These are phyloP conservation scores for Athetis lepigone DNA, from an alignment of 2,888 invertebrate genomes.

Conservation along the genomic window DNA sequence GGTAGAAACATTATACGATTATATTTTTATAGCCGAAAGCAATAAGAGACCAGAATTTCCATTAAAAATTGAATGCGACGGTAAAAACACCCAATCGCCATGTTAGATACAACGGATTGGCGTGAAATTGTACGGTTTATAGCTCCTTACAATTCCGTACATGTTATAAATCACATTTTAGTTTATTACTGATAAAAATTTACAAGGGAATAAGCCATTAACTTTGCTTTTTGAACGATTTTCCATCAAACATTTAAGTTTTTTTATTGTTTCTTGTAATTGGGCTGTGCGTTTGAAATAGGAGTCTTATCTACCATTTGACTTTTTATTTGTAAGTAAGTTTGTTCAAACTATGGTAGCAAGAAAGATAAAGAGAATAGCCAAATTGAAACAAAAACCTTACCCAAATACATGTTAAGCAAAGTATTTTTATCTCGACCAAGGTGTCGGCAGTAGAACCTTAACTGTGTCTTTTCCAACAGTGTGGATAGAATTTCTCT, in stretches of 20 bases:
- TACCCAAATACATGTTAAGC: too few species aligned
- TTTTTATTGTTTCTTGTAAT: slow-evolving; percentile 39
- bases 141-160: slow-evolving; percentile 65
- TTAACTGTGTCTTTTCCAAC: too few species aligned
- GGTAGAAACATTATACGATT: slow-evolving; percentile 56
- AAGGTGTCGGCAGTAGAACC: too few species aligned
- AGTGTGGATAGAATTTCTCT: too few species aligned
- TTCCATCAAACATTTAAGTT: slow-evolving; percentile 40
- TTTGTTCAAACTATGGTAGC: too few species aligned
- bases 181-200: slow-evolving; percentile 64
- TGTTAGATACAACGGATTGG: slow-evolving; percentile 67
- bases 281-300: slow-evolving; percentile 33
- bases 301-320: slow-evolving; percentile 15
- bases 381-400: too few species aligned
- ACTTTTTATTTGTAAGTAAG: slow-evolving; percentile 9
- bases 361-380: too few species aligned
- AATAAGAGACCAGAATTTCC: slow-evolving; percentile 69
- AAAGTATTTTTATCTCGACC: too few species aligned
- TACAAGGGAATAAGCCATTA: slow-evolving; percentile 56
- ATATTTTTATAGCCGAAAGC: slow-evolving; percentile 61
- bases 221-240: slow-evolving; percentile 47
- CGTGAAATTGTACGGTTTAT: slow-evolving; percentile 72
- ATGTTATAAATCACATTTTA: slow-evolving; percentile 64
- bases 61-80: slow-evolving; percentile 71
- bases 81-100: slow-evolving; percentile 68